Percentiles rank a stretch among this genome's conserved stretches.
phyloP scores from a whole-genome alignment of 2,113 vertebrate genomes.

The Myiopsitta monachus region DNA sequence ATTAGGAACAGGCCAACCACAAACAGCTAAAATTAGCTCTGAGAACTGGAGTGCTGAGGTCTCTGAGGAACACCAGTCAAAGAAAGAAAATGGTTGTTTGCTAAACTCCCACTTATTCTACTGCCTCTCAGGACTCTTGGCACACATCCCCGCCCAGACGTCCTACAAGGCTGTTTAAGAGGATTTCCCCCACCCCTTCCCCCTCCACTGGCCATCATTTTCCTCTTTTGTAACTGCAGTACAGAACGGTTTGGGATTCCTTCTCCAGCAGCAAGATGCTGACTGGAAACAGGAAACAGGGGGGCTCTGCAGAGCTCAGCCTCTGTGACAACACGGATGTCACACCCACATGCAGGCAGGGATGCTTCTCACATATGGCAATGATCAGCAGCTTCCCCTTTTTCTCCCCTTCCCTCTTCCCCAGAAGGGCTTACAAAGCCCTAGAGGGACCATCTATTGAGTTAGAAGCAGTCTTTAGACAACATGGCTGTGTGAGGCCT shows the following conservation, averaged over 20 bases:
- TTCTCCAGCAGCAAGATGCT: conserved; percentile 44
- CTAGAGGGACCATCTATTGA: neutral
- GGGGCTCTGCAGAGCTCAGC: conserved; percentile 21
- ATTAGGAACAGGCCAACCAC: conserved; percentile 53
- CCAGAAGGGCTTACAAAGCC: conserved; percentile 1
- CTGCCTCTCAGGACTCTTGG: conserved; percentile 5
- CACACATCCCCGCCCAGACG: neutral
- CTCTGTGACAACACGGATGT: conserved; percentile 40
- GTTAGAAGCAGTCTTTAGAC: neutral
- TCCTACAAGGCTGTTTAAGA: conserved; percentile 16
- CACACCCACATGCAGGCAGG: conserved; percentile 26
- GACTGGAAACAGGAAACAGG: conserved; percentile 69
- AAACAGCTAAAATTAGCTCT: conserved; percentile 76
- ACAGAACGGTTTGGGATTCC: conserved; percentile 32
- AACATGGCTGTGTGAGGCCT: neutral
- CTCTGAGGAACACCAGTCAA: conserved; percentile 62
- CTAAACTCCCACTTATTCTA: conserved; percentile 45
- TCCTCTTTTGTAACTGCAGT: conserved; percentile 22
- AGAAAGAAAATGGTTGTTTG: conserved; percentile 63
- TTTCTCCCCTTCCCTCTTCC: neutral
- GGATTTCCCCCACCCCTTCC: conserved; percentile 30
- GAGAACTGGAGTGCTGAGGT: conserved; percentile 70
- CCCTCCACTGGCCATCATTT: neutral
- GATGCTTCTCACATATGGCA: conserved; percentile 27
- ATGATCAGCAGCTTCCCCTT: conserved; percentile 7